Conservation (phyloP, 35 echinoderm and acorn worm species). For the Lytechinus pictus region DNA sequence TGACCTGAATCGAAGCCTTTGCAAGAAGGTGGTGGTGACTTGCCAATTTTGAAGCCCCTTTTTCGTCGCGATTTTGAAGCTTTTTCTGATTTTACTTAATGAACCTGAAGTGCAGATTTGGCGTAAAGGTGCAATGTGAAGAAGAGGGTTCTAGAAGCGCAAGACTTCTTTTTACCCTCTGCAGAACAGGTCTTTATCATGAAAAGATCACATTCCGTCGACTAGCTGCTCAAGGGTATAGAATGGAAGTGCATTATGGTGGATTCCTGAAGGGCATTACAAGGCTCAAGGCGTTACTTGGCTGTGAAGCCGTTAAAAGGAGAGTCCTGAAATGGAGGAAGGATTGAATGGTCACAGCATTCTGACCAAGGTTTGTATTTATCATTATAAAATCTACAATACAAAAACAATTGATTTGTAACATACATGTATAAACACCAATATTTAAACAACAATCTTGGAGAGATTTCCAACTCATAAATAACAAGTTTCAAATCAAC, state of each 20-base stretch:
- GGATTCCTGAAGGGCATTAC: background rate
- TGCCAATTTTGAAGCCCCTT: slow-evolving; percentile 16
- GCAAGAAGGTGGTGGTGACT: slow-evolving; percentile 21
- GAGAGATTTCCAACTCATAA: too few species aligned
- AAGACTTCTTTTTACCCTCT: background rate
- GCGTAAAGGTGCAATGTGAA: slow-evolving; percentile 24
- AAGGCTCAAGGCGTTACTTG: slow-evolving; percentile 4
- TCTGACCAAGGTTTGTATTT: background rate
- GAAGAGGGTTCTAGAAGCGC: background rate
- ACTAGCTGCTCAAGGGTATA: background rate
- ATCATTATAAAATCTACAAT: background rate
- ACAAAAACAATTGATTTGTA: background rate
- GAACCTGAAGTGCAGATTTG: slow-evolving; percentile 39
- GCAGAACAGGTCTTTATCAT: slow-evolving; percentile 5
- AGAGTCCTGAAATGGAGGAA: slow-evolving; percentile 50
- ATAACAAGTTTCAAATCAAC: too few species aligned
- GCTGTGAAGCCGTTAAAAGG: slow-evolving; percentile 47
- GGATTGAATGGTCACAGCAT: slow-evolving; percentile 41
- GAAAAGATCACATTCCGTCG: slow-evolving; percentile 51
- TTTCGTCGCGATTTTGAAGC: background rate
- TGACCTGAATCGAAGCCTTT: background rate
- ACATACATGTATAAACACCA: too few species aligned
- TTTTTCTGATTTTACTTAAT: slow-evolving; percentile 16
- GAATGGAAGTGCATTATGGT: slow-evolving; percentile 6
- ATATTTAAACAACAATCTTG: too few species aligned